Percentiles rank a stretch among this genome's conserved stretches.
phyloP scores from a whole-genome alignment of 2,888 invertebrate genomes.

The Aquatica leii region DNA sequence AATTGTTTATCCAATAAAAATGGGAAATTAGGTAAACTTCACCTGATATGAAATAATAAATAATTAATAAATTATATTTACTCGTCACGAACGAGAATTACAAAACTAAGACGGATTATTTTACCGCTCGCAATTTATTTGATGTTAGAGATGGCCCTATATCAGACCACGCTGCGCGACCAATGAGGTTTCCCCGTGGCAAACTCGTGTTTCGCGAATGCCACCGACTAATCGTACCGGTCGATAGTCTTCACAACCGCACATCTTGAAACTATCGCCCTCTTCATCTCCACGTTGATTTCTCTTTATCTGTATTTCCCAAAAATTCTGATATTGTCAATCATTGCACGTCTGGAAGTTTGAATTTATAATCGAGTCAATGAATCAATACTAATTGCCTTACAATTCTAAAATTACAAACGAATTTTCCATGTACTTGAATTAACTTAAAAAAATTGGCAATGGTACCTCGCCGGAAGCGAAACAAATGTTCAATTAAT shows the following conservation, averaged over 20 bases:
- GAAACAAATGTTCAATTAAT: no score
- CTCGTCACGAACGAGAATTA: neutral
- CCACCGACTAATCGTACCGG: constrained; percentile 36
- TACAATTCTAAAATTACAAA: no score
- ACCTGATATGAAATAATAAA: constrained; percentile 9
- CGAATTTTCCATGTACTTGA: no score
- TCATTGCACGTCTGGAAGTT: no score
- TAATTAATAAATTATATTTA: constrained; percentile 8
- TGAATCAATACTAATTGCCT: no score
- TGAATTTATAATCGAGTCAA: no score
- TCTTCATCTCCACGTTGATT: neutral
- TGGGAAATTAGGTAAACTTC: neutral
- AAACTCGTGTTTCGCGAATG: constrained; percentile 55
- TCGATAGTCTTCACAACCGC: constrained; percentile 34
- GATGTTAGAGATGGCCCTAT: constrained; percentile 72
- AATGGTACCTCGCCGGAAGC: no score
- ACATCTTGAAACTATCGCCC: constrained; percentile 13
- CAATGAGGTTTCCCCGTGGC: constrained; percentile 65
- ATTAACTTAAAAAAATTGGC: no score
- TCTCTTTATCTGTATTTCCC: neutral
- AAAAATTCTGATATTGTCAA: no score
- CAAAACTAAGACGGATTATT: constrained; percentile 39
- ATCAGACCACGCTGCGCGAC: constrained; percentile 77
- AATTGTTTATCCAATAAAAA: no score
- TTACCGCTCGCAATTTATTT: constrained; percentile 56